Evolutionary conservation across 1,140 invertebrate species (phyloP).

Genomic region (Spodoptera frugiperda): DNA sequence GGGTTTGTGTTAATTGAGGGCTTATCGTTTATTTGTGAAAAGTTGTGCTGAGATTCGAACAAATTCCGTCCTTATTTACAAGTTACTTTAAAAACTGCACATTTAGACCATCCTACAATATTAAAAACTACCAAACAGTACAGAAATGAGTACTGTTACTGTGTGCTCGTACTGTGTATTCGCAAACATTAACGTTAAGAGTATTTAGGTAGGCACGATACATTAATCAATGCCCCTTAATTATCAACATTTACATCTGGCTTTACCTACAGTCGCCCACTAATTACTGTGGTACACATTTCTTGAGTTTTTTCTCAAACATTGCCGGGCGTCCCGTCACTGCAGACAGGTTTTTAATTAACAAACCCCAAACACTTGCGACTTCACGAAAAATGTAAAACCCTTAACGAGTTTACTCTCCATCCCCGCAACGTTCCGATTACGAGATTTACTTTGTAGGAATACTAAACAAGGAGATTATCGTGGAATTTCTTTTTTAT

Average conservation of each 20-base stretch:
- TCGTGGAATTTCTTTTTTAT: no score
- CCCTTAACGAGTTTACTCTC: constrained; percentile 54
- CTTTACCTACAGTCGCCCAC: neutral
- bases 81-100: no score
- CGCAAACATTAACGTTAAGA: no score
- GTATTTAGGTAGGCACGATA: no score
- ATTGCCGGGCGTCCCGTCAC: constrained; percentile 21
- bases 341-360: constrained; percentile 65
- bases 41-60: no score
- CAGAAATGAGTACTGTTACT: no score
- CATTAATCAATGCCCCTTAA: neutral
- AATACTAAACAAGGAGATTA: no score
- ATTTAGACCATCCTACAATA: no score
- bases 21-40: no score
- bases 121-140: no score
- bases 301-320: constrained; percentile 38
- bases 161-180: no score
- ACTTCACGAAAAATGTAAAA: constrained; percentile 45
- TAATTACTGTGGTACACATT: constrained; percentile 40
- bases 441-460: constrained; percentile 20
- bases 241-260: neutral
- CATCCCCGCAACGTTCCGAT: neutral
- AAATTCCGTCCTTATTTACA: no score
- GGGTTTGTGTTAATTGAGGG: constrained; percentile 17
- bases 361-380: constrained; percentile 57